Evolutionary conservation across 2,797 vertebrate genomes (phyloP), one percentile per base, ranked within the genome.

Genomic region (Syngnathus rostellatus): DNA sequence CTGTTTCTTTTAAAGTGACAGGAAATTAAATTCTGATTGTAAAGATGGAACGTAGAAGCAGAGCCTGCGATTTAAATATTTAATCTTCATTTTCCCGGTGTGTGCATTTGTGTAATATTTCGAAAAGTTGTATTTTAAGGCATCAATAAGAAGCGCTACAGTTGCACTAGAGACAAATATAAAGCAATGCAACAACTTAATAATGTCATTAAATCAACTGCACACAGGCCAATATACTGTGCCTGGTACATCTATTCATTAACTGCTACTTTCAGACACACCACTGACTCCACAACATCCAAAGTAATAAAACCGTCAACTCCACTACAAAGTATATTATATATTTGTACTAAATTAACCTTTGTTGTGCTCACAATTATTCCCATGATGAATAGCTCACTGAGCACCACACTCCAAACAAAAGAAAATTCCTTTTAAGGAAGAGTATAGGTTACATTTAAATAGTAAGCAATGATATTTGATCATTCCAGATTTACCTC

Each of bases 191-290:
- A 45, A 62, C 40, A 62, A 62, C 41, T 62, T 62, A 45, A 25
- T 62, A 62, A 62, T 6, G 14, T 45, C 40, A 8, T 62, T 23
- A 45, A 62, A 62, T 62, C 21, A 62, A 62, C 25, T 62, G 41
- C 21, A 17, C 41, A 45, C 60, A 58, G 17, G 25, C 25, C 21
- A 45, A 23, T 62, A 62, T 14, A 25, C 12, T 45, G 21, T 0
- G 43, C n/a, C 21, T 45, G 60, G 21, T 45, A 23, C 60, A 62
- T 62, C 60, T 45, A 45, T 62, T 62, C 60, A 62, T 62, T 62
- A 62, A 62, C 60, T 25, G 21, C 21, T 25, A 16, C 41, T 62
- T 45, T 45, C 41, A 62, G 60, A 62, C 41, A 62, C 21, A 45
- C 40, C 9, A n/a, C 31, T 9, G 12, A 43, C 60, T 62, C 60